phyloP scores from a whole-genome alignment of 2,113 vertebrate species.

The Urocitellus parryii region DNA sequence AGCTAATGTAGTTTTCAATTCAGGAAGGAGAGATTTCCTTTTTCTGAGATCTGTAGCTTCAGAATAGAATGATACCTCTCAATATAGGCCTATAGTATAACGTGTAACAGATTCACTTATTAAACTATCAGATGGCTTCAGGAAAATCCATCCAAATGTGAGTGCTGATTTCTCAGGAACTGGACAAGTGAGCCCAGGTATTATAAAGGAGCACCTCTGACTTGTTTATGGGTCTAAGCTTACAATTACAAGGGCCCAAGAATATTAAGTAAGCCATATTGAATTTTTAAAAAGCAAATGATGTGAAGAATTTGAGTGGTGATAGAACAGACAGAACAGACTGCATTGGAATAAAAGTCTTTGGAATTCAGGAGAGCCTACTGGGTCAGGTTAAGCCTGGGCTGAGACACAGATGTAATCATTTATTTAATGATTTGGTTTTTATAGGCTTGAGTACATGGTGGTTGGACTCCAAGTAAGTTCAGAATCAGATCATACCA shows the following conservation, averaged over 20 bases:
- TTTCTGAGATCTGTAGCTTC: neutral
- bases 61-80: neutral
- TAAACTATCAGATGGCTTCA: neutral
- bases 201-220: slow-evolving; percentile 18
- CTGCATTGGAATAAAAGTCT: neutral
- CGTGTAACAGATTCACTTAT: neutral
- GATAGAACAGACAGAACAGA: neutral
- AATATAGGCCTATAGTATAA: neutral
- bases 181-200: neutral
- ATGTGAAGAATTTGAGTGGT: neutral
- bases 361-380: neutral
- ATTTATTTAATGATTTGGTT: slow-evolving; percentile 43
- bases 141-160: slow-evolving; percentile 9
- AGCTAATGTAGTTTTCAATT: neutral
- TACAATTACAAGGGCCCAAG: neutral
- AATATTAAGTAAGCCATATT: neutral
- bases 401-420: neutral
- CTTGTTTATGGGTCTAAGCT: neutral
- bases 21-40: neutral
- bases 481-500: neutral
- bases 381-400: neutral
- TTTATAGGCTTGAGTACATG: neutral
- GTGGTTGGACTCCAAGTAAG: neutral
- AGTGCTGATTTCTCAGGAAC: slow-evolving; percentile 21
- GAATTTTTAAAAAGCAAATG: neutral